Evolutionary conservation across 2,797 vertebrate species (phyloP).

Genomic region (Florisuga fusca): DNA sequence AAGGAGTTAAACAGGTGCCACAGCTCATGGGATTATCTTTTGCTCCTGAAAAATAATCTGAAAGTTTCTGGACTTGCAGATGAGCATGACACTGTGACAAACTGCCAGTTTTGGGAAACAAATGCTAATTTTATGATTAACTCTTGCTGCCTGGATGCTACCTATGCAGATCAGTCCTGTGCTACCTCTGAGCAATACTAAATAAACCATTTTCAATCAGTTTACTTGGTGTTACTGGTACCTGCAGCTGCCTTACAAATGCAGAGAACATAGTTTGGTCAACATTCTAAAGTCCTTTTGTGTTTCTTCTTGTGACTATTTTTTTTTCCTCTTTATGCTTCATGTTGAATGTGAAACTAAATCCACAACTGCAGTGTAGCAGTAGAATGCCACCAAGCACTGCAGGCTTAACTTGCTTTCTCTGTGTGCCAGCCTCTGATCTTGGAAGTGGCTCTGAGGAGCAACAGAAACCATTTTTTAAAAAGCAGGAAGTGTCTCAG

Average conservation of each 20-base stretch:
- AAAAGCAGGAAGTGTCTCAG: neutral
- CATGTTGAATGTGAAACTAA: neutral
- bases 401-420: neutral
- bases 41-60: neutral
- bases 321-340: neutral
- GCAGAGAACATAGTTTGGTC: neutral
- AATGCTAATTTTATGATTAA: neutral
- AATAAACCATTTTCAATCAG: slow-evolving; percentile 10
- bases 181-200: slow-evolving; percentile 29
- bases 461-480: neutral
- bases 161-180: slow-evolving; percentile 12
- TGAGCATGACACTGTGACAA: neutral
- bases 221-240: neutral
- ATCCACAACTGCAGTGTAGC: neutral
- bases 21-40: neutral
- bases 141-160: neutral
- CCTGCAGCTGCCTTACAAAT: neutral
- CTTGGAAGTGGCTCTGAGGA: neutral
- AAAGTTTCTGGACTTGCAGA: neutral
- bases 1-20: neutral
- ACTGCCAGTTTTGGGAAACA: neutral
- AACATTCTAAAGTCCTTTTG: neutral
- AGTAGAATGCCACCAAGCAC: neutral
- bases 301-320: neutral
- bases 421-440: neutral